Evolutionary conservation across 1,140 invertebrate species (phyloP).

Genomic region (Rhysida immarginata): DNA sequence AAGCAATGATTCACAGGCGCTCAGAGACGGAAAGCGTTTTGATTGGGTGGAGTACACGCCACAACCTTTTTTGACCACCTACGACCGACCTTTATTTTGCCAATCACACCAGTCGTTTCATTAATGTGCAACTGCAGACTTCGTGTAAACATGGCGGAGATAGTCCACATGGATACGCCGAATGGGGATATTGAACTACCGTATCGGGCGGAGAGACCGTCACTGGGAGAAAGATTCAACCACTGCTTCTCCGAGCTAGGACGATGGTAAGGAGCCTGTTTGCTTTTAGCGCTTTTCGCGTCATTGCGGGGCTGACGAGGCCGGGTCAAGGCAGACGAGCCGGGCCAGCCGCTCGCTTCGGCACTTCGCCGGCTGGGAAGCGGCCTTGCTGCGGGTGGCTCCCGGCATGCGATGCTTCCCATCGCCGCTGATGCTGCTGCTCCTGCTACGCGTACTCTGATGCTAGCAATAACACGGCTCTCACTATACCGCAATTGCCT

Average conservation of each 20-base stretch:
- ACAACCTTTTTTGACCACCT: not conserved
- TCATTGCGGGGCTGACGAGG: no score
- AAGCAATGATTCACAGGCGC: no score
- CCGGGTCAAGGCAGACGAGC: no score
- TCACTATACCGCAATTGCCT: no score
- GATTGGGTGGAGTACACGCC: not conserved
- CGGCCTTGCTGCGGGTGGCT: no score
- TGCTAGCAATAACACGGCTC: no score
- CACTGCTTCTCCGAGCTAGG: constrained; percentile 3
- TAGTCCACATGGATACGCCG: constrained; percentile 8
- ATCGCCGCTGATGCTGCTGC: no score
- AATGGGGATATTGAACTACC: constrained; percentile 5
- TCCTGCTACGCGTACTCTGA: no score
- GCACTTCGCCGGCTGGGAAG: no score
- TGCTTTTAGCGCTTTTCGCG: not conserved
- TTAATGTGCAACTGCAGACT: not conserved
- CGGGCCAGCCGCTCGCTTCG: no score
- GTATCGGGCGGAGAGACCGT: constrained; percentile 2
- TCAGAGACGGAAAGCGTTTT: no score
- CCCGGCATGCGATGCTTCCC: no score
- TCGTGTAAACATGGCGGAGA: constrained; percentile 5
- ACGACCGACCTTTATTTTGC: not conserved
- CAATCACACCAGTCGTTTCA: not conserved
- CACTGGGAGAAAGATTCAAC: not conserved
- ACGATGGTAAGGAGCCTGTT: not conserved